Percentiles rank a stretch among this genome's conserved stretches.
Evolutionary conservation across 2,113 vertebrate species (phyloP).

Genomic region (Candoia aspera): DNA sequence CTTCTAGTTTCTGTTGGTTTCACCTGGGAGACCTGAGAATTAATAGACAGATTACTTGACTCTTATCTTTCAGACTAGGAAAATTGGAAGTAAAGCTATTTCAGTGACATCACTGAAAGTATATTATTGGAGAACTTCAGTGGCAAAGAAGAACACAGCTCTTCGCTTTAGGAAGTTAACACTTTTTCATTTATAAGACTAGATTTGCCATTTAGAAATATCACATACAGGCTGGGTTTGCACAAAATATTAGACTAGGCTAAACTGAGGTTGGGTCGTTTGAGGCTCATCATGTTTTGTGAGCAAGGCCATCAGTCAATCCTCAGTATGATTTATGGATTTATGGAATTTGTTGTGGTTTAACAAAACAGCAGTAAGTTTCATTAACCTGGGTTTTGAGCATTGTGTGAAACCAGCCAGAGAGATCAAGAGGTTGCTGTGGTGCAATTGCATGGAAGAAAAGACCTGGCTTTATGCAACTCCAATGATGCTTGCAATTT

Average conservation of each 20-base stretch:
- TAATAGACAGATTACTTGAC: conserved; percentile 21
- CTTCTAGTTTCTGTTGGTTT: conserved; percentile 32
- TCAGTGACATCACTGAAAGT: not conserved
- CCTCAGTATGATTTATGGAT: not conserved
- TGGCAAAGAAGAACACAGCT: conserved; percentile 1
- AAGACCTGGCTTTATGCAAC: not conserved
- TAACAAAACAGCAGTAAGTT: not conserved
- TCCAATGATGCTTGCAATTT: not conserved
- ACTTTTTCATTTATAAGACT: not conserved
- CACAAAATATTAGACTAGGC: not conserved
- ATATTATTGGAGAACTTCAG: not conserved
- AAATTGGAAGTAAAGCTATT: conserved; percentile 15
- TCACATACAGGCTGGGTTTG: not conserved
- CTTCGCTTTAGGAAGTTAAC: not conserved
- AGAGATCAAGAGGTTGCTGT: not conserved
- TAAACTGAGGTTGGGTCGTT: not conserved
- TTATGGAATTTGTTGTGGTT: not conserved
- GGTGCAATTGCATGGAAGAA: not conserved
- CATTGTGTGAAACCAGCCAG: not conserved
- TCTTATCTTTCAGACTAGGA: conserved; percentile 27
- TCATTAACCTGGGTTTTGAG: not conserved
- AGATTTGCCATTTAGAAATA: not conserved
- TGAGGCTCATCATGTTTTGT: not conserved
- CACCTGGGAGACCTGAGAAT: conserved; percentile 24
- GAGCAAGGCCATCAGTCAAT: not conserved